Conservation (phyloP, 2,888 invertebrate species). For the Tribolium freemani region DNA sequence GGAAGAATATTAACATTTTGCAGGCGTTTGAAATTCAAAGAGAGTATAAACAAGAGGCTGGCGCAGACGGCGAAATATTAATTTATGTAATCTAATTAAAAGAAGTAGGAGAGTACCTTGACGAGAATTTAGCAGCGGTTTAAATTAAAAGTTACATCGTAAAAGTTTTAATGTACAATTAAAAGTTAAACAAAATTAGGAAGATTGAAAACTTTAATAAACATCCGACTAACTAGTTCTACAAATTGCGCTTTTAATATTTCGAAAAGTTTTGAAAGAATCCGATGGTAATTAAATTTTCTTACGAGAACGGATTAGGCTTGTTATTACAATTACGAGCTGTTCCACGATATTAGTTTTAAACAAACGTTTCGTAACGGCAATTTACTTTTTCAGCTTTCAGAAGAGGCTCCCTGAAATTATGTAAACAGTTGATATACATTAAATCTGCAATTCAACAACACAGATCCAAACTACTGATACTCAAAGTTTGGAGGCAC, state of each 20-base stretch:
- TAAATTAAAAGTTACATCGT: conserved; percentile 43
- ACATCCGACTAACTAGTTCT: conserved; percentile 9
- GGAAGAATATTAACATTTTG: neutral
- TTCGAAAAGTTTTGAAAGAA: conserved; percentile 15
- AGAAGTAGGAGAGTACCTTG: conserved; percentile 14
- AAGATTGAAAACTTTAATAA: conserved; percentile 42
- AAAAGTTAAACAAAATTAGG: conserved; percentile 44
- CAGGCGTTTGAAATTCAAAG: neutral
- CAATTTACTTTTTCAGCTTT: neutral
- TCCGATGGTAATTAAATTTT: conserved; percentile 30
- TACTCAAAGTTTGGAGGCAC: neutral
- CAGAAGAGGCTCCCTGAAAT: neutral
- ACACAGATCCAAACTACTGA: neutral
- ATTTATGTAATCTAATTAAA: conserved; percentile 41
- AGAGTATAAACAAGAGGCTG: neutral
- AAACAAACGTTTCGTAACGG: neutral
- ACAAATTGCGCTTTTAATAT: neutral
- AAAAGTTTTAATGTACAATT: conserved; percentile 44
- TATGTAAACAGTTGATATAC: neutral
- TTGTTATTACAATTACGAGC: conserved; percentile 18
- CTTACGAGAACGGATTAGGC: conserved; percentile 8
- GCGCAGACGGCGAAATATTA: conserved; percentile 21
- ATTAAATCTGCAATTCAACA: neutral
- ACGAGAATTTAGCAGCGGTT: conserved; percentile 8
- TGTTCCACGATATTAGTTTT: neutral